phyloP scores from a whole-genome alignment of 2,888 invertebrate species.

The Andrena praecox region DNA sequence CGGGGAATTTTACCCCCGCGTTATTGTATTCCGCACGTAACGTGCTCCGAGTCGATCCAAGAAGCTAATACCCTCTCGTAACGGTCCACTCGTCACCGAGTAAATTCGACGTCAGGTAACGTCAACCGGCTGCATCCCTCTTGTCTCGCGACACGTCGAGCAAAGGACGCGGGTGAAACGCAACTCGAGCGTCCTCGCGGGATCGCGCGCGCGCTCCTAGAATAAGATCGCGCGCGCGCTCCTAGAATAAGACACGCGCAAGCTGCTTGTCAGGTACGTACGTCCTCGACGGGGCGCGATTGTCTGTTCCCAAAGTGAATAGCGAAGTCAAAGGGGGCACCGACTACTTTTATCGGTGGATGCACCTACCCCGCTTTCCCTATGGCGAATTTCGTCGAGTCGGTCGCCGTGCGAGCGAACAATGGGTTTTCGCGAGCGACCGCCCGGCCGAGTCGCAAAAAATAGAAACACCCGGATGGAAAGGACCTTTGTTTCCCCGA shows the following conservation, averaged over 20 bases:
- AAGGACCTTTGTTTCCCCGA: conserved; percentile 60
- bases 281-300: conserved; percentile 8
- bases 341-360: conserved; percentile 45
- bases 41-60: background rate
- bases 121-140: background rate
- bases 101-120: conserved; percentile 22
- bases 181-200: conserved; percentile 8
- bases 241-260: background rate
- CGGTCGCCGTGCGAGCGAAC: conserved; percentile 57
- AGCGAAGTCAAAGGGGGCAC: conserved; percentile 54
- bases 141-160: conserved; percentile 26
- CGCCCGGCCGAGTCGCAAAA: conserved; percentile 42
- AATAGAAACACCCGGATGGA: conserved; percentile 58
- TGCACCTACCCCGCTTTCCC: conserved; percentile 45
- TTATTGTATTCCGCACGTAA: conserved; percentile 8
- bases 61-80: conserved; percentile 4
- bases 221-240: background rate
- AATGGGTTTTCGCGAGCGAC: conserved; percentile 64
- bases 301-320: conserved; percentile 38
- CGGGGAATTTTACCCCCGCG: too few species aligned
- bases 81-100: conserved; percentile 35
- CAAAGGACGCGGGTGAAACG: conserved; percentile 27
- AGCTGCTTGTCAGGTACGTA: background rate
- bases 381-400: conserved; percentile 56
- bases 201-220: background rate